Evolutionary conservation across 2,888 invertebrate species (phyloP).

Genomic region (Dicyrtoma fusca): DNA sequence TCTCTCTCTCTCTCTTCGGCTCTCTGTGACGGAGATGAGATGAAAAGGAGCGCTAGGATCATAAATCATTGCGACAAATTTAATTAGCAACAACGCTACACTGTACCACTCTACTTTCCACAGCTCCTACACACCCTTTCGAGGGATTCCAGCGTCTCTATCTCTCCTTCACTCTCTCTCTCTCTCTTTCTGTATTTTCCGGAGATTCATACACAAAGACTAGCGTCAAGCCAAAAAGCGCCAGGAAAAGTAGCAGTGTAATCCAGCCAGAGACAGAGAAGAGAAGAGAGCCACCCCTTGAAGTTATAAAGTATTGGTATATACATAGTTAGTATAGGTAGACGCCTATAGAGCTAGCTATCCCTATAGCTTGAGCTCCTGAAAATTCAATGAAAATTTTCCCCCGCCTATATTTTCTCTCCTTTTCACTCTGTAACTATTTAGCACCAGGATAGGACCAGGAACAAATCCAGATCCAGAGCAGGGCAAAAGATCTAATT

Average conservation of each 20-base stretch:
- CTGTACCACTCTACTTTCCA: constrained; percentile 8
- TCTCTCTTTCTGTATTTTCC: constrained; percentile 13
- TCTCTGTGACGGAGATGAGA: constrained; percentile 42
- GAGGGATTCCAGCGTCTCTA: constrained; percentile 29
- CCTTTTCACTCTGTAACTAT: background rate
- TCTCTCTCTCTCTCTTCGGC: constrained; percentile 29
- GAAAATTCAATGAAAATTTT: constrained; percentile 28
- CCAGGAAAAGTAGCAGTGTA: background rate
- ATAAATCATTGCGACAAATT: constrained; percentile 57
- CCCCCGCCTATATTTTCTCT: constrained; percentile 12
- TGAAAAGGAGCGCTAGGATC: constrained; percentile 48
- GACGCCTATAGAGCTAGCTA: no score
- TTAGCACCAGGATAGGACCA: background rate
- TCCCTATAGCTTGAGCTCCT: background rate
- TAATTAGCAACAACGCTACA: constrained; percentile 51
- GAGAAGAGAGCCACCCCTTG: no score
- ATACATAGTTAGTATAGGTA: no score
- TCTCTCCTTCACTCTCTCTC: constrained; percentile 8
- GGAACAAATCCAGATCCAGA: background rate
- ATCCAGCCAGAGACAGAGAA: background rate
- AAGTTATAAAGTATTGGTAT: no score
- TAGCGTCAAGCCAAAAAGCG: background rate
- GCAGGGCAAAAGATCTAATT: background rate
- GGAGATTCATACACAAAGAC: background rate
- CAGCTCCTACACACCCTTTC: constrained; percentile 23